These are phyloP conservation scores for Rhaphigaster nebulosa DNA, from an alignment of 2,888 invertebrate genomes.

Conservation along the genomic window DNA sequence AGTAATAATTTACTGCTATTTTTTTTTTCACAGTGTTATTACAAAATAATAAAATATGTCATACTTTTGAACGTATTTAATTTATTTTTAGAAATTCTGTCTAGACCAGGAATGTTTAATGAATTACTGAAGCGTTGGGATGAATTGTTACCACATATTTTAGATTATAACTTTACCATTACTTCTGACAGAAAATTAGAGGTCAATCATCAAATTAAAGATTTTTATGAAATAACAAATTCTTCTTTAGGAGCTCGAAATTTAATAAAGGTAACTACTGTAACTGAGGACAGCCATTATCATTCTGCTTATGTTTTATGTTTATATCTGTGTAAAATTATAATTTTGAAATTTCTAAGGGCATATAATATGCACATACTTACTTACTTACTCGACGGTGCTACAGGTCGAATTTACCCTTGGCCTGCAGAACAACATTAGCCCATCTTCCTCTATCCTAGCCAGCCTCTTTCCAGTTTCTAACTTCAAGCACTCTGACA, in stretches of 20 bases:
- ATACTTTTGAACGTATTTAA: background rate
- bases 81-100: constrained; percentile 55
- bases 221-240: constrained; percentile 65
- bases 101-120: background rate
- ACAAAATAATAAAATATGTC: background rate
- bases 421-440: too few relatives aligned
- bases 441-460: too few relatives aligned
- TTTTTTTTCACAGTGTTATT: background rate
- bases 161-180: constrained; percentile 66
- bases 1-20: background rate
- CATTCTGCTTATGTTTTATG: background rate
- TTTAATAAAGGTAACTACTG: constrained; percentile 18
- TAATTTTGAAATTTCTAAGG: background rate
- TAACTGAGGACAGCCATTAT: background rate
- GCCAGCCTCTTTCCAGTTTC: too few relatives aligned
- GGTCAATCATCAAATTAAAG: constrained; percentile 63
- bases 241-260: constrained; percentile 47
- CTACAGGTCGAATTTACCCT: too few relatives aligned
- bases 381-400: too few relatives aligned
- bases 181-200: constrained; percentile 59
- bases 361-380: too few relatives aligned
- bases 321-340: background rate
- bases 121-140: constrained; percentile 65
- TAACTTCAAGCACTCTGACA: too few relatives aligned
- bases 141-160: constrained; percentile 64